Evolutionary conservation across 2,797 vertebrate species (phyloP), one percentile per base, ranked within the genome.

Genomic region (Cirrhinus mrigala): DNA sequence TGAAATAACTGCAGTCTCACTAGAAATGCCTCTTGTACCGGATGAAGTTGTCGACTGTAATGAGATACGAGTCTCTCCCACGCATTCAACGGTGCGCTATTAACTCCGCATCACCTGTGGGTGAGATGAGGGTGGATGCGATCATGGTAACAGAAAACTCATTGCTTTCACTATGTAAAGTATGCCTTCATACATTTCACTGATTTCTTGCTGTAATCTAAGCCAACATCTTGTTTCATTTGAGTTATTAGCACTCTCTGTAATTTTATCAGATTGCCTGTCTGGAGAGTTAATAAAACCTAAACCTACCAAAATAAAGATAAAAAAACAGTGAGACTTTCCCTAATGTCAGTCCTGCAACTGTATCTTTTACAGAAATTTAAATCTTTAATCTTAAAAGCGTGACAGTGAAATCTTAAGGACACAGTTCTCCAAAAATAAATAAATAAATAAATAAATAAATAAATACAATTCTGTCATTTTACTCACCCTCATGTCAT

Each of bases 11-110:
- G 64, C 50, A 70, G 69, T 62, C 66, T 71, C 46, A 58, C 46
- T 52, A 82, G 58, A 54, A 85, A 77, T 24, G 70, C 20, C 60
- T 81, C 18, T 76, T 79, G 54, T 71, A 50, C 22, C 52, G 15
- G 64, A 81, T 81, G 66, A 73, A 78, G 80, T 82, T 77, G 66
- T 66, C 46, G 58, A 56, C 16, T 71, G 76, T 80, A 64, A 16
- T 71, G 77, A 79, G 37, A 66, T 69, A 40, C 27, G 54, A 56
- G 46, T 74, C 83, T 87, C 89, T 86, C 89, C 89, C 89, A 90
- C 89, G 85, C 87, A 62, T 71, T 82, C 64, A 71, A 58, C n/a
- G 24, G 16, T 52, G 54, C 15, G 79, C 27, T 71, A 81, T 85
- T 71, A 74, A 81, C 70, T 83, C 83, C 50, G 33, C 71, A 81